Conservation (phyloP, 1,140 invertebrate genomes). For the Pteromalus puparum region DNA sequence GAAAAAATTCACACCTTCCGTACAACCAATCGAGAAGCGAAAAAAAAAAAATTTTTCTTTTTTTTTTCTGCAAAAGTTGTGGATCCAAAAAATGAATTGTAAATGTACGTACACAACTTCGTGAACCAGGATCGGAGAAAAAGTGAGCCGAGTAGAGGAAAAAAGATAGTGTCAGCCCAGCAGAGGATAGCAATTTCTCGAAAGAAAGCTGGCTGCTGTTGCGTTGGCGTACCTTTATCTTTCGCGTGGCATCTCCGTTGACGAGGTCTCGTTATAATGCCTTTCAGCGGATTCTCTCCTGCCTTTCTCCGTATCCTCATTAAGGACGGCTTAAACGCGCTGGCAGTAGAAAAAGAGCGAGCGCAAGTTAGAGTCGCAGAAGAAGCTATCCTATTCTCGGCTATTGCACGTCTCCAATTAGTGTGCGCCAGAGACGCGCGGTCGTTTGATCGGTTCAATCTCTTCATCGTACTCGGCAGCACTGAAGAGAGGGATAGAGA, state of each 20-base stretch:
- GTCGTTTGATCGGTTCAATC: background rate
- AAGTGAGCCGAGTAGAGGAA: background rate
- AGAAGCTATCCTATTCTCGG: constrained; percentile 9
- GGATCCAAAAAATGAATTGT: no score
- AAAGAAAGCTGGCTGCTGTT: background rate
- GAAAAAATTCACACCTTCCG: background rate
- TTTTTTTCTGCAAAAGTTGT: no score
- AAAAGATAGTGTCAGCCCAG: background rate
- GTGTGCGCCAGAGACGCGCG: background rate
- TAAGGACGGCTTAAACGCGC: constrained; percentile 22
- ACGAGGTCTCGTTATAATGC: constrained; percentile 32
- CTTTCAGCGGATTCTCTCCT: background rate
- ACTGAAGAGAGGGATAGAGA: background rate
- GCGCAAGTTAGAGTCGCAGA: background rate
- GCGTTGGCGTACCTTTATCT: background rate
- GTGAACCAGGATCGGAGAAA: background rate
- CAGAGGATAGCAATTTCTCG: background rate
- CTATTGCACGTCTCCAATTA: constrained; percentile 28
- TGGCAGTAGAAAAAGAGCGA: background rate
- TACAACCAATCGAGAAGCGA: background rate
- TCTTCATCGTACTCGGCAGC: background rate
- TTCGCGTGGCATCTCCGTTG: background rate
- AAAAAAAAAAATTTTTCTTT: no score
- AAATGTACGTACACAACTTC: no score
- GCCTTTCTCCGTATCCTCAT: constrained; percentile 10